Conservation (phyloP, 2,888 invertebrate species). For the Eulithis prunata region DNA sequence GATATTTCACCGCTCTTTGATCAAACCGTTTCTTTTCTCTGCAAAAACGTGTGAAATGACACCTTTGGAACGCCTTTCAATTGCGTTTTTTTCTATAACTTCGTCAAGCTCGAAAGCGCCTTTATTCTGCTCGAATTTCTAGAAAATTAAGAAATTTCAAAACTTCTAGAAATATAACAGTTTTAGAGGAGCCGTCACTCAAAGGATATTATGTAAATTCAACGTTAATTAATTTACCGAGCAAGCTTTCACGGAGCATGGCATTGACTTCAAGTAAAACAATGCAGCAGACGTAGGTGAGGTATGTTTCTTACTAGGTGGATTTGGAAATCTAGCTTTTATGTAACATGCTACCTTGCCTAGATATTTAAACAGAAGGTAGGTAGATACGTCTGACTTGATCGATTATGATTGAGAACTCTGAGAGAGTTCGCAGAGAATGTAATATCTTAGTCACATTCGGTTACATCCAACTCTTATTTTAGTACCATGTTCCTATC, state of each 20-base stretch:
- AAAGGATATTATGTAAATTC: conserved; percentile 4
- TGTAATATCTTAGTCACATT: not conserved
- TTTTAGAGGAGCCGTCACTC: conserved; percentile 11
- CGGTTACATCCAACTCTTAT: not conserved
- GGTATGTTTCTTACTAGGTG: not conserved
- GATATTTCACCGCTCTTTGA: no score
- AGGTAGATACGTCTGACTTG: not conserved
- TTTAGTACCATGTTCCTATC: not conserved
- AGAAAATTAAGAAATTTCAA: no score
- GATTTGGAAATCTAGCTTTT: not conserved
- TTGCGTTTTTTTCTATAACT: not conserved
- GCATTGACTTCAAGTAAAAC: conserved; percentile 19
- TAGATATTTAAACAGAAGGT: not conserved
- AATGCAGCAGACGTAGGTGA: conserved; percentile 11
- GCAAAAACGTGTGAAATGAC: no score
- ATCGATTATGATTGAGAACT: conserved; percentile 2
- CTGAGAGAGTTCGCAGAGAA: conserved; percentile 4
- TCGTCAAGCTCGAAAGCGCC: not conserved
- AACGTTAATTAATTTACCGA: conserved; percentile 21
- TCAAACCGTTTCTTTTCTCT: no score
- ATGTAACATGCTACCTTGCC: not conserved
- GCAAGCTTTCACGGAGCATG: conserved; percentile 17
- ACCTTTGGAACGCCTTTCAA: no score
- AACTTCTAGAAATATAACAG: not conserved
- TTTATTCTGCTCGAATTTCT: not conserved